Base-by-base conservation (phyloP, 92 coral and sea anemone species). In the Micromussa lordhowensis region DNA sequence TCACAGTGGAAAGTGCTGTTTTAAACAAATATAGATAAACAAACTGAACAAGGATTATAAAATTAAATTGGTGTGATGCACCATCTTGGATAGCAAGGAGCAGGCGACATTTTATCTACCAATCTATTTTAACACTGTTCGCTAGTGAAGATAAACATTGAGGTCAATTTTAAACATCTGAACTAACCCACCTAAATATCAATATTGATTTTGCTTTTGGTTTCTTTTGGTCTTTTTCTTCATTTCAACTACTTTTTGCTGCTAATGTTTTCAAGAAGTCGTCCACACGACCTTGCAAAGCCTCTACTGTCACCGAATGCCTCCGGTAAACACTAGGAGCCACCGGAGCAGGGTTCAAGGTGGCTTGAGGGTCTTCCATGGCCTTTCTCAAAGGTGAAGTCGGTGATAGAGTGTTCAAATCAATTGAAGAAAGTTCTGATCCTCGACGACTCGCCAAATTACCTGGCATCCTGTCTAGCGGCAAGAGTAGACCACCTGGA, bases 231-330 rank as follows among this genome's bases (percentile, higher is more conserved):
- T 15, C 13, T 5, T 66, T 22, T 26, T 66, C 17, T 10, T 34
- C 1, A 68, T 44, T 29, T 86, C 51, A 86, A 53, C 53, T 51
- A 69, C 82, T 72, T 72, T 88, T 91, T 26, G 82, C 84, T 22
- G 85, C 78, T 40, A 95, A 61, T 7, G 98, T 83, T 81, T 93
- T 95, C 80, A 95, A 82, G 84, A 95, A 95, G 40, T 82, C 92
- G 28, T 90, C 89, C 26, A 93, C 98, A 55, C 94, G 89, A 55
- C 58, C 91, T 66, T 95, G 90, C 82, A 95, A 64, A 34, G 84
- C 92, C 28, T 89, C 95, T 21, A 81, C 91, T 5, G 82, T 85
- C 2, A 69, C 88, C 6, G 96, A 80, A 35, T 84, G 82, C 22
- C 87, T 91, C 21, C 88, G 68, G 13, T 83, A 83, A 68, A 78